Evolutionary conservation across 2,113 vertebrate species (phyloP).

Genomic region (Dendrocopos noguchii): DNA sequence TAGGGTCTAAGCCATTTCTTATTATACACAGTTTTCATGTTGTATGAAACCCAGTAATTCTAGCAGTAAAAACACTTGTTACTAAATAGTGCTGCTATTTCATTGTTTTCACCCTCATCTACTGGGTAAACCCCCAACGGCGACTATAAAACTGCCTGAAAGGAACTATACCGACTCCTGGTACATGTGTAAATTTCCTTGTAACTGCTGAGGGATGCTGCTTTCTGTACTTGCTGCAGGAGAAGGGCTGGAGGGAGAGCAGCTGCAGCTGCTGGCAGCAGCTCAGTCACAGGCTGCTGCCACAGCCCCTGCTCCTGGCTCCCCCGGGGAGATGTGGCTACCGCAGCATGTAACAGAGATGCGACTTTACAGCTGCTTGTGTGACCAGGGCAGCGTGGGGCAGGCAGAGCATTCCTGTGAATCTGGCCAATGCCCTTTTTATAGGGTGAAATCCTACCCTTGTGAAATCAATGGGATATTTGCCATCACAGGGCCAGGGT

Average conservation of each 20-base stretch:
- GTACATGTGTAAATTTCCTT: background rate
- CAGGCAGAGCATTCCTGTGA: slow-evolving; percentile 12
- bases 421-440: slow-evolving; percentile 46
- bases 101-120: slow-evolving; percentile 41
- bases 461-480: slow-evolving; percentile 21
- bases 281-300: background rate
- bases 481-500: background rate
- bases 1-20: background rate
- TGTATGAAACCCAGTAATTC: background rate
- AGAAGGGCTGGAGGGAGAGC: background rate
- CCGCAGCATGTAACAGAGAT: accelerated
- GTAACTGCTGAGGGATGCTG: background rate
- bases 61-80: slow-evolving; percentile 5
- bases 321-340: accelerated
- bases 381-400: background rate
- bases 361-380: background rate
- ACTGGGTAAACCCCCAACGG: slow-evolving; percentile 44
- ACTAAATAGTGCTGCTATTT: slow-evolving; percentile 62
- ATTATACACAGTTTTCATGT: background rate
- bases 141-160: slow-evolving; percentile 32
- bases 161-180: background rate
- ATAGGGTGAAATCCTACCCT: slow-evolving; percentile 51
- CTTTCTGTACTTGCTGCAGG: background rate
- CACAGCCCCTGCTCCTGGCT: background rate
- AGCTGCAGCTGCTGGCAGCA: accelerated